A percentile compares a stretch with the other conserved stretches of the same genome.
These are phyloP conservation scores for Frankliniella intonsa DNA, from an alignment of 2,888 invertebrate genomes.

Conservation along the genomic window DNA sequence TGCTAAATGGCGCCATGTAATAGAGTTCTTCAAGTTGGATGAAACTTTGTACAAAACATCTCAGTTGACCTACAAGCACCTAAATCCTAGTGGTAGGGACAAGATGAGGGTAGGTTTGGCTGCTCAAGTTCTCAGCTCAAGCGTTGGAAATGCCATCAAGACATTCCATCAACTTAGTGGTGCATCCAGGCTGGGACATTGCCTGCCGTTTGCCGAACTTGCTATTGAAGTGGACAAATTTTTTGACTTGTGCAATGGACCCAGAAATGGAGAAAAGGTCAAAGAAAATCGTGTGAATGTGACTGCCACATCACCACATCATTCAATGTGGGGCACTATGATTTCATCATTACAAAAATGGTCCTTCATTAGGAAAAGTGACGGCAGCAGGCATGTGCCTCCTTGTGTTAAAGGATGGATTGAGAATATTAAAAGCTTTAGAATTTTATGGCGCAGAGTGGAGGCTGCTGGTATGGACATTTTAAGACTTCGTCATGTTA, in stretches of 20 bases:
- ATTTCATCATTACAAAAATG: neutral
- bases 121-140: neutral
- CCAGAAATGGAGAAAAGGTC: neutral
- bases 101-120: neutral
- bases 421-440: neutral
- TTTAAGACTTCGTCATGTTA: neutral
- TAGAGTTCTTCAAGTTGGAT: neutral
- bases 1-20: neutral
- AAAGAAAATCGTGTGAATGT: neutral
- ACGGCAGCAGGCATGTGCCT: neutral
- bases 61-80: neutral
- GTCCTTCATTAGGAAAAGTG: neutral
- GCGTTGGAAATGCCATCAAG: neutral
- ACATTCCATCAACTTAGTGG: neutral
- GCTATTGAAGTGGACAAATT: neutral
- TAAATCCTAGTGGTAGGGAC: neutral
- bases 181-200: neutral
- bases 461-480: neutral
- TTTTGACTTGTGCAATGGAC: neutral
- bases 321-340: neutral
- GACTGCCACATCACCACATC: neutral
- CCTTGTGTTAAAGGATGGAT: constrained; percentile 10
- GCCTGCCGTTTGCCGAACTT: neutral
- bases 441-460: constrained; percentile 3
- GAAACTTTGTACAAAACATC: neutral